Evolutionary conservation across 2,797 vertebrate genomes (phyloP).

Genomic region (Melanotaenia boesemani): DNA sequence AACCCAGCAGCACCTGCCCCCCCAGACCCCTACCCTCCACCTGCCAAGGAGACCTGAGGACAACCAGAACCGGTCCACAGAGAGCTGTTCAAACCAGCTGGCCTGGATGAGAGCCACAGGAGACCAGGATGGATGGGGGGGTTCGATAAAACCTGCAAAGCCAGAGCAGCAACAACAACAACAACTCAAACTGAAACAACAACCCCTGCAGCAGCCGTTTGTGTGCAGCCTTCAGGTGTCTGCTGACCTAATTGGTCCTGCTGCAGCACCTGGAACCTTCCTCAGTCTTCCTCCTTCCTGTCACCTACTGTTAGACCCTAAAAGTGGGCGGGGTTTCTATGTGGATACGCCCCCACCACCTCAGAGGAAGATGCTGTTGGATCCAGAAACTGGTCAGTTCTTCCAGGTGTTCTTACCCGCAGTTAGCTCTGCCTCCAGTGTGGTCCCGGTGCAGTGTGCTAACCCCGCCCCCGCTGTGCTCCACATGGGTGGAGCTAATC

Average conservation of each 20-base stretch:
- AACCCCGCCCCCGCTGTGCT: constrained; percentile 32
- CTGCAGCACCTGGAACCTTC: constrained; percentile 1
- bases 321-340: constrained; percentile 85
- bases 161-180: constrained; percentile 6
- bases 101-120: not conserved
- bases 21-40: constrained; percentile 2
- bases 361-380: constrained; percentile 87
- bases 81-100: not conserved
- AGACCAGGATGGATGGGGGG: not conserved
- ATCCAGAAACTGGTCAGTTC: constrained; percentile 90
- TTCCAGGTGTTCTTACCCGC: constrained; percentile 87
- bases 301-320: constrained; percentile 84
- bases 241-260: constrained; percentile 49
- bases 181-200: no score
- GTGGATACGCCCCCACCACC: constrained; percentile 80
- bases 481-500: constrained; percentile 57
- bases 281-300: constrained; percentile 33
- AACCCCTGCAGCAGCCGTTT: constrained; percentile 46
- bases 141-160: not conserved
- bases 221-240: constrained; percentile 22
- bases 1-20: constrained; percentile 34
- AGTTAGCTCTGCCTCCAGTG: constrained; percentile 40
- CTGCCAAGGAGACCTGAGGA: constrained; percentile 21
- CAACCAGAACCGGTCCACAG: not conserved
- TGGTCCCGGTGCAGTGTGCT: constrained; percentile 61